Evolutionary conservation across 2,888 invertebrate genomes (phyloP).

Genomic region (Agrotis ipsilon): DNA sequence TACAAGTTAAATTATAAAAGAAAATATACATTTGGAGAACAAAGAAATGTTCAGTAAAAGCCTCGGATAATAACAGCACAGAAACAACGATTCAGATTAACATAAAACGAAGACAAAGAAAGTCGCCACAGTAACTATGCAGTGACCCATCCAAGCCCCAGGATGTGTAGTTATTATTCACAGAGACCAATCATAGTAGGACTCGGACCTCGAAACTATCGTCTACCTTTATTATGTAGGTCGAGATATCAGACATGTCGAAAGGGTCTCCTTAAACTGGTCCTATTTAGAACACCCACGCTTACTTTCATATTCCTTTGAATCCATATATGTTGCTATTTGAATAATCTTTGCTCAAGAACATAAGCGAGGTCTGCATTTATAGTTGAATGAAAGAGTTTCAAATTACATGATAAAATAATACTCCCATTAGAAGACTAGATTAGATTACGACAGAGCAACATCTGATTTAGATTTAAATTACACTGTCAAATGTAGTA

Average conservation of each 20-base stretch:
- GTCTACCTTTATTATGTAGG: slow-evolving; percentile 38
- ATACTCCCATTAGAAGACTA: not conserved
- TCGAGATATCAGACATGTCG: slow-evolving; percentile 25
- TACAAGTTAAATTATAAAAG: slow-evolving; percentile 20
- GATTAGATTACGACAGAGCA: slow-evolving; percentile 16
- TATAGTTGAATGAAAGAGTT: slow-evolving; percentile 38
- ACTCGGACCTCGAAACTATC: slow-evolving; percentile 51
- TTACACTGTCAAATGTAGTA: slow-evolving; percentile 18
- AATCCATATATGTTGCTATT: slow-evolving; percentile 47
- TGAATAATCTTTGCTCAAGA: slow-evolving; percentile 48
- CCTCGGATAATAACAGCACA: slow-evolving; percentile 25
- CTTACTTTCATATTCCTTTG: slow-evolving; percentile 54
- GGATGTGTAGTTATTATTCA: slow-evolving; percentile 60
- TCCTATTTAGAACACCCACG: slow-evolving; percentile 58
- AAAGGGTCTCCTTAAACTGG: slow-evolving; percentile 54
- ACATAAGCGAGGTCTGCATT: slow-evolving; percentile 42
- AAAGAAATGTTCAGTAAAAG: slow-evolving; percentile 28
- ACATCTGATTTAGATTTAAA: slow-evolving; percentile 25
- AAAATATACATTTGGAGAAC: slow-evolving; percentile 19
- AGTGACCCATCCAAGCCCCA: slow-evolving; percentile 68
- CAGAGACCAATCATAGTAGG: slow-evolving; percentile 64
- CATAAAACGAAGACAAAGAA: slow-evolving; percentile 74
- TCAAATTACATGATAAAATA: slow-evolving; percentile 16
- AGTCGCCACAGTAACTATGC: slow-evolving; percentile 69
- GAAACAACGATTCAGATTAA: slow-evolving; percentile 56